Evolutionary conservation across 2,797 vertebrate species (phyloP).

Genomic region (Avahi laniger): DNA sequence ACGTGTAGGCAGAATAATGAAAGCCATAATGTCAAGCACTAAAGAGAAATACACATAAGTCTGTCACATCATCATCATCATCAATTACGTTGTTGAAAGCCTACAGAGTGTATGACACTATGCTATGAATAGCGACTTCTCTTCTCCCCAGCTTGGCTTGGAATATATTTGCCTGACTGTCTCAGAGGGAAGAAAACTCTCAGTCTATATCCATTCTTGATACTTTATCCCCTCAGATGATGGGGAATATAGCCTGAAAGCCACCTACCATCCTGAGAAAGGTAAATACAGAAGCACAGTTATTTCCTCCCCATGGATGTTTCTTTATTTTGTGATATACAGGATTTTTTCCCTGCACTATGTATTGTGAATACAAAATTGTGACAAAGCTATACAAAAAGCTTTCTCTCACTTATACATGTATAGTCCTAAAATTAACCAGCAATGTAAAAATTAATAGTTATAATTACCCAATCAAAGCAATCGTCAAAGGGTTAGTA

Average conservation of each 20-base stretch:
- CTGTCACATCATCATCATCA: constrained; percentile 54
- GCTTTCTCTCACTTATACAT: not conserved
- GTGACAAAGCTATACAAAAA: not conserved
- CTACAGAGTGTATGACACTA: not conserved
- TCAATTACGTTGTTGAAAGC: constrained; percentile 56
- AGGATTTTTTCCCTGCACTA: not conserved
- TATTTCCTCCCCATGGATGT: not conserved
- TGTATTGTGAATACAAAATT: not conserved
- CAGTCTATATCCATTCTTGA: not conserved
- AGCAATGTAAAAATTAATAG: not conserved
- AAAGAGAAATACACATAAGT: not conserved
- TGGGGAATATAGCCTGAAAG: not conserved
- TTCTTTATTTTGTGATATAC: not conserved
- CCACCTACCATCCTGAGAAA: not conserved
- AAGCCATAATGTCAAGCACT: constrained; percentile 54
- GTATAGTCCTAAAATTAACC: not conserved
- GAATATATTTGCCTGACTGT: not conserved
- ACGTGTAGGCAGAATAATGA: constrained; percentile 41
- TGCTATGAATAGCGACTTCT: constrained; percentile 18
- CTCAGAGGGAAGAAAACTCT: not conserved
- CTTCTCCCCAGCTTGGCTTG: not conserved
- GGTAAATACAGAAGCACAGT: not conserved
- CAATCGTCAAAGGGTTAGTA: not conserved
- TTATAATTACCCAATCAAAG: not conserved
- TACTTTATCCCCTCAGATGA: not conserved